A percentile compares a stretch with the other conserved stretches of the same genome.
Evolutionary conservation across 2,888 invertebrate genomes (phyloP).

Genomic region (Pammene fasciana): DNA sequence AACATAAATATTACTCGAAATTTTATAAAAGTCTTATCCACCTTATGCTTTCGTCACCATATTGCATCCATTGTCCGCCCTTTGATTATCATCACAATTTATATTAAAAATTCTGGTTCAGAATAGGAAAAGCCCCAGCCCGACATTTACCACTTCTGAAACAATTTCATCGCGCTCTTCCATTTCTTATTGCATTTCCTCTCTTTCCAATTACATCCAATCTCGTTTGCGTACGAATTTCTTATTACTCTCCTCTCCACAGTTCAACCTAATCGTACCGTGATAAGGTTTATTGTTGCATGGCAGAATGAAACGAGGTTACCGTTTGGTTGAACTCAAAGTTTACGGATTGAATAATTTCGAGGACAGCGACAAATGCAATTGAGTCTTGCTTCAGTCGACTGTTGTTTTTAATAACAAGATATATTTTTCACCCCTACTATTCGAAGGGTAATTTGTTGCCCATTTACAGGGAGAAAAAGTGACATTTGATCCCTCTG

Average conservation of each 20-base stretch:
- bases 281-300: background rate
- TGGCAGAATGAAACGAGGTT: background rate
- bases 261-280: background rate
- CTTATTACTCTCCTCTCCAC: conserved; percentile 18
- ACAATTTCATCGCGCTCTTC: conserved; percentile 34
- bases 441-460: too few relatives aligned
- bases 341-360: conserved; percentile 9
- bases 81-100: too few relatives aligned
- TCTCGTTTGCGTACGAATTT: conserved; percentile 41
- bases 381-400: background rate
- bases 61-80: too few relatives aligned
- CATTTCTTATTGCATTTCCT: conserved; percentile 41
- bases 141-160: conserved; percentile 31
- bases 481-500: too few relatives aligned
- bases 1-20: too few relatives aligned
- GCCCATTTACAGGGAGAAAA: too few relatives aligned
- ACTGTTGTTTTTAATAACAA: background rate
- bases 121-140: background rate
- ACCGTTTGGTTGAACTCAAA: conserved; percentile 8
- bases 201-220: conserved; percentile 40
- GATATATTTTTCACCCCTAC: too few relatives aligned
- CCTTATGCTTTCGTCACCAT: too few relatives aligned
- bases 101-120: background rate
- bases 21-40: too few relatives aligned
- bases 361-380: background rate